Evolutionary conservation across 2,797 vertebrate species (phyloP).

Genomic region (Silurus aristotelis): DNA sequence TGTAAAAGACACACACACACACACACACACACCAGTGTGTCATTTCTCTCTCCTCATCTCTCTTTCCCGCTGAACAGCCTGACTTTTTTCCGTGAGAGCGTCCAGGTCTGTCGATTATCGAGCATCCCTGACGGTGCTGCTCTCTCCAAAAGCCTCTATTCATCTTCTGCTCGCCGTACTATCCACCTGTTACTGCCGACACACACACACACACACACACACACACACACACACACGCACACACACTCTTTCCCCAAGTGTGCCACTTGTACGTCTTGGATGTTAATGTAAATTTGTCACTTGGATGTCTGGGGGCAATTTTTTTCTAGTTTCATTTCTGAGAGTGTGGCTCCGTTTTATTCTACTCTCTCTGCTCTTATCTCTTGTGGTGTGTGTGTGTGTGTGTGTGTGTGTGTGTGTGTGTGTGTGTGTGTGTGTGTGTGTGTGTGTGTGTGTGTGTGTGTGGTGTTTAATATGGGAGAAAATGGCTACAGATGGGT

Average conservation of each 20-base stretch:
- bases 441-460: conserved; percentile 35
- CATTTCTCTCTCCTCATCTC: not conserved
- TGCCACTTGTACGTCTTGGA: conserved; percentile 24
- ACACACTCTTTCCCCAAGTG: conserved; percentile 8
- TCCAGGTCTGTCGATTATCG: conserved; percentile 59
- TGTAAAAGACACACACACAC: not conserved
- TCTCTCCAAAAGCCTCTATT: conserved; percentile 67
- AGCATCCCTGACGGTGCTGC: conserved; percentile 67
- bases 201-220: not conserved
- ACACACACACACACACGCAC: conserved; percentile 10
- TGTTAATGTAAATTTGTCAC: conserved; percentile 24
- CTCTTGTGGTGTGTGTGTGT: conserved; percentile 11
- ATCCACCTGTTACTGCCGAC: conserved; percentile 69
- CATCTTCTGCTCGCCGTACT: conserved; percentile 66
- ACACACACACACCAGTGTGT: not conserved
- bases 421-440: conserved; percentile 32
- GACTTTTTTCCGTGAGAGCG: not conserved
- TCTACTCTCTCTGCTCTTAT: not conserved
- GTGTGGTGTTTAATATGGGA: conserved; percentile 62
- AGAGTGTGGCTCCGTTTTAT: not conserved
- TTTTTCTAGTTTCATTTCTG: conserved; percentile 12
- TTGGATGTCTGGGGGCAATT: conserved; percentile 19
- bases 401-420: conserved; percentile 33
- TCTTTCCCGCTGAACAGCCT: not conserved
- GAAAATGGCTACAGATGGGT: conserved; percentile 73